These are phyloP conservation scores for Meloidogyne floridensis DNA, from an alignment of 1,140 invertebrate genomes.

Conservation along the genomic window DNA sequence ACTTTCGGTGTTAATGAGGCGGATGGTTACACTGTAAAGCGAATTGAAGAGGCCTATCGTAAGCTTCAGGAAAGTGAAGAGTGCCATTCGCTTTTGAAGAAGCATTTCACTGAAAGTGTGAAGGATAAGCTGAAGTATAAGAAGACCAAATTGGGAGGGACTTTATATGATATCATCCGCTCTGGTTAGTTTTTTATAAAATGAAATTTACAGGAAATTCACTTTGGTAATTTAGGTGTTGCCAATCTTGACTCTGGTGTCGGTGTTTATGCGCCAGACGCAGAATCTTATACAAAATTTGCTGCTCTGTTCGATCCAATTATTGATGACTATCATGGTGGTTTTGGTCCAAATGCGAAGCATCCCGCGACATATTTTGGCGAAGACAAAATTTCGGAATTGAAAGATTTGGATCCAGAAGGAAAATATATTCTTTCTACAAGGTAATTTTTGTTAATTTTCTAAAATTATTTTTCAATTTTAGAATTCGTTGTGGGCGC, in stretches of 20 bases:
- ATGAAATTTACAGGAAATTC: neutral
- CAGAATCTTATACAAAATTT: constrained; percentile 86
- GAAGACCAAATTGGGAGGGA: constrained; percentile 54
- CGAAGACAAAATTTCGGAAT: constrained; percentile 73
- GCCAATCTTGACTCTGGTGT: constrained; percentile 78
- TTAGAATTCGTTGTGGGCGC: constrained; percentile 78
- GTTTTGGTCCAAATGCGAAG: constrained; percentile 75
- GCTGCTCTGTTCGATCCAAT: constrained; percentile 89
- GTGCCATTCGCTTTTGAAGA: constrained; percentile 91
- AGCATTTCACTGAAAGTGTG: constrained; percentile 84
- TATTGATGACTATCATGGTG: constrained; percentile 92
- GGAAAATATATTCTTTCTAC: constrained; percentile 87
- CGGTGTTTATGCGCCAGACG: constrained; percentile 92
- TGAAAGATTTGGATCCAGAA: constrained; percentile 80
- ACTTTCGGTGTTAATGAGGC: constrained; percentile 39
- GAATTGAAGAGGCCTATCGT: constrained; percentile 78
- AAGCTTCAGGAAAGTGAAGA: constrained; percentile 48
- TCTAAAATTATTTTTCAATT: constrained; percentile 2
- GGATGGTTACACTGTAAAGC: constrained; percentile 71
- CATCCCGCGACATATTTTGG: constrained; percentile 85
- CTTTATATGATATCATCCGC: constrained; percentile 53
- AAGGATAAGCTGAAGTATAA: constrained; percentile 74
- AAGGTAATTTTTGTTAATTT: constrained; percentile 67
- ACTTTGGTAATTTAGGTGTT: constrained; percentile 70
- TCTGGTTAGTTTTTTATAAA: constrained; percentile 43